Percentiles rank a stretch among this genome's conserved stretches.
phyloP scores from a whole-genome alignment of 2,797 vertebrate genomes.

The Fistularia commersonii region DNA sequence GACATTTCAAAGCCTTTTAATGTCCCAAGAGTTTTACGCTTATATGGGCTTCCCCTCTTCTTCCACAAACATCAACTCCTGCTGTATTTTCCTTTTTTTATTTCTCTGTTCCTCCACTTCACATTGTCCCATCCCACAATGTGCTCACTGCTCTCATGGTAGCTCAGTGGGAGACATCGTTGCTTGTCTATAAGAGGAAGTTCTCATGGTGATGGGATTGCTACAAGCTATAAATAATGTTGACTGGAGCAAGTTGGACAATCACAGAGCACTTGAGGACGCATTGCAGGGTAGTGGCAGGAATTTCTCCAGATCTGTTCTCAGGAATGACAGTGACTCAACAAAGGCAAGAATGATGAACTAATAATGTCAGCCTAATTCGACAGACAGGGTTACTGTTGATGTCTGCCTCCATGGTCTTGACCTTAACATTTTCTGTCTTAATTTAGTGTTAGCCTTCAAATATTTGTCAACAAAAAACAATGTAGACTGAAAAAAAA shows the following conservation, averaged over 20 bases:
- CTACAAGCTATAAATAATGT: conserved; percentile 58
- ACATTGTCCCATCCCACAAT: conserved; percentile 20
- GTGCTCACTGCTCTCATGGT: conserved; percentile 30
- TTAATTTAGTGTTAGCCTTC: too few relatives aligned
- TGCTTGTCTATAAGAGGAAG: conserved; percentile 49
- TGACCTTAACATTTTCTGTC: too few relatives aligned
- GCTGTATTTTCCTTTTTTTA: neutral
- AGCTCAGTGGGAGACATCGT: conserved; percentile 19
- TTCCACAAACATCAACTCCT: conserved; percentile 16
- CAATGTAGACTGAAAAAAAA: too few relatives aligned
- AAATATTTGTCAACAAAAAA: too few relatives aligned
- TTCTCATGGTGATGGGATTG: conserved; percentile 59
- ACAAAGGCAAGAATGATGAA: too few relatives aligned
- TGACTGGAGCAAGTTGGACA: conserved; percentile 13
- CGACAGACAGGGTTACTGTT: too few relatives aligned
- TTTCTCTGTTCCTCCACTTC: conserved; percentile 16
- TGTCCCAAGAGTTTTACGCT: conserved; percentile 10
- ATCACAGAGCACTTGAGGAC: conserved; percentile 63
- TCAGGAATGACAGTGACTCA: conserved; percentile 16
- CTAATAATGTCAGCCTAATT: too few relatives aligned
- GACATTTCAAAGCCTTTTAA: conserved; percentile 7
- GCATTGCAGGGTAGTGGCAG: conserved; percentile 17
- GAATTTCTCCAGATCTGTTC: conserved; percentile 30
- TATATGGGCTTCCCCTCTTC: conserved; percentile 18
- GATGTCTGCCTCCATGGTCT: too few relatives aligned